phyloP scores from a whole-genome alignment of 2,113 vertebrate species.

The Melanotaenia duboulayi region DNA sequence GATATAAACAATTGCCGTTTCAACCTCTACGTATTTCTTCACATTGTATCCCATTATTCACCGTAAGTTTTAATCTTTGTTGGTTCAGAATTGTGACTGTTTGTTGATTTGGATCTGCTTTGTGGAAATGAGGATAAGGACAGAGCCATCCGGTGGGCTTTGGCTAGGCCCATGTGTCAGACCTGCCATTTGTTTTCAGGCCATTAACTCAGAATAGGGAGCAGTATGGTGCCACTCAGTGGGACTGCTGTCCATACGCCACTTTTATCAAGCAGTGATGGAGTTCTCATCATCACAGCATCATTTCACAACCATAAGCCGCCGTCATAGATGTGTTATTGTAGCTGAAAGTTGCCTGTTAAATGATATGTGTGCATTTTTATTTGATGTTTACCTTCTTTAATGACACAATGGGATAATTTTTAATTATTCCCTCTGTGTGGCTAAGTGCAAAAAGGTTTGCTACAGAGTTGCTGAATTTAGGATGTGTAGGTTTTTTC shows the following conservation, averaged over 20 bases:
- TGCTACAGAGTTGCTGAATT: not conserved
- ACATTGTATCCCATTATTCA: not conserved
- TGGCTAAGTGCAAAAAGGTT: not conserved
- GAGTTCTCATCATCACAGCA: conserved; percentile 44
- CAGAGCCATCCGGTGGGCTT: conserved; percentile 36
- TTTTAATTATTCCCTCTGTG: not conserved
- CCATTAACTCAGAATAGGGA: conserved; percentile 71
- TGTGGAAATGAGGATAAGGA: conserved; percentile 19
- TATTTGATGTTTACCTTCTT: not conserved
- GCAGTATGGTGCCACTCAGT: conserved; percentile 63
- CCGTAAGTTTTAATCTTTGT: conserved; percentile 15
- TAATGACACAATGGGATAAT: not conserved
- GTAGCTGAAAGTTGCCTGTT: not conserved
- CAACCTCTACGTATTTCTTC: not conserved
- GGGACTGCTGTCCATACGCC: conserved; percentile 53
- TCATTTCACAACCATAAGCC: conserved; percentile 40
- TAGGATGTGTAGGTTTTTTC: not conserved
- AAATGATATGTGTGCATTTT: not conserved
- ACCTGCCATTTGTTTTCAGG: conserved; percentile 69
- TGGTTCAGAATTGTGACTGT: not conserved
- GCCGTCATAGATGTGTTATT: conserved; percentile 8
- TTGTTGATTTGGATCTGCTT: conserved; percentile 4
- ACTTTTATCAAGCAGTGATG: conserved; percentile 42
- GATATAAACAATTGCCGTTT: not conserved
- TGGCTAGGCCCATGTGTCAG: conserved; percentile 70